Conservation (phyloP, 2,797 vertebrate genomes). For the Pitangus sulphuratus region DNA sequence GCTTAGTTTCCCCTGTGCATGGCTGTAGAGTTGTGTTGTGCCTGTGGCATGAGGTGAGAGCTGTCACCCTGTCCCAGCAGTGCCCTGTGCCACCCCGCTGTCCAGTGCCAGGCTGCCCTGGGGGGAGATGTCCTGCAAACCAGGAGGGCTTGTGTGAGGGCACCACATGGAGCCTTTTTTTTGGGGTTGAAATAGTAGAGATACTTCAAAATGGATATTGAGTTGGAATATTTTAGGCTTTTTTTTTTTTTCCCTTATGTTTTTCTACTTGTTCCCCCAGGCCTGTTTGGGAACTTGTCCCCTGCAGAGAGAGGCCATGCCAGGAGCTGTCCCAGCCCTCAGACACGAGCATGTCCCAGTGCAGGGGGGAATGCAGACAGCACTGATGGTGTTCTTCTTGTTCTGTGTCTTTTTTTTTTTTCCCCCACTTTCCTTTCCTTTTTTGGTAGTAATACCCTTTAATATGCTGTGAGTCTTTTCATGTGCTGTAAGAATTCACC, state of each 20-base stretch:
- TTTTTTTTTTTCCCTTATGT: background rate
- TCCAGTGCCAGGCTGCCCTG: background rate
- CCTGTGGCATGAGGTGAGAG: constrained; percentile 68
- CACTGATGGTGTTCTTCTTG: background rate
- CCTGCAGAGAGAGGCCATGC: background rate
- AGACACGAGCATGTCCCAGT: background rate
- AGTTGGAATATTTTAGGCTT: background rate
- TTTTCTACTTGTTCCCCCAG: background rate
- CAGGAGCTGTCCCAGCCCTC: background rate
- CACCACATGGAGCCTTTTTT: background rate
- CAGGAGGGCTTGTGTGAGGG: background rate
- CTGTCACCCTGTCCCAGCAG: constrained; percentile 18
- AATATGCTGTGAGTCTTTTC: background rate
- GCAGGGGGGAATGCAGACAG: background rate
- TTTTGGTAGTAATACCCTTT: background rate
- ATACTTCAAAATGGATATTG: background rate
- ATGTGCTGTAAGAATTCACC: background rate
- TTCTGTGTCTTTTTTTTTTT: background rate
- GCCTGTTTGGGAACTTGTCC: background rate
- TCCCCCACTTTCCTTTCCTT: background rate
- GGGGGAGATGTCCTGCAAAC: background rate
- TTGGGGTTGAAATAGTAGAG: background rate
- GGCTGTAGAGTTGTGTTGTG: constrained; percentile 66
- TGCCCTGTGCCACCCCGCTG: background rate
- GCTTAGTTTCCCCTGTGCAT: constrained; percentile 67